Evolutionary conservation across 2,113 vertebrate species (phyloP).

Genomic region (Rhabdornis inornatus): DNA sequence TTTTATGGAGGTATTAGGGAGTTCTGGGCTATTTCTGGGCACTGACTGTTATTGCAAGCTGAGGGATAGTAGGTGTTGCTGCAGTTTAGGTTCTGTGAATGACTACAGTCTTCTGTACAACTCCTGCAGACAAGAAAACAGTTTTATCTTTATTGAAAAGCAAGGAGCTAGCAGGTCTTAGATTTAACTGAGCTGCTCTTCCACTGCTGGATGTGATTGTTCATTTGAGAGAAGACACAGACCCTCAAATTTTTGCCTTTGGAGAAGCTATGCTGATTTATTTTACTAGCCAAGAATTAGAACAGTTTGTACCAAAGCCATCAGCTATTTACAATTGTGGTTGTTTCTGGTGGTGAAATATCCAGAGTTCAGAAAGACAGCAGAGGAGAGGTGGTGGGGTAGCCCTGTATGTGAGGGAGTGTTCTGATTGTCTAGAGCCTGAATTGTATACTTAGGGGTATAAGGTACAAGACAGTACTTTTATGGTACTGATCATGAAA

Average conservation of each 20-base stretch:
- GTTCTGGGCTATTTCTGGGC: neutral
- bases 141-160: neutral
- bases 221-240: neutral
- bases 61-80: neutral
- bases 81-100: neutral
- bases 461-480: neutral
- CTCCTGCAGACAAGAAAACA: neutral
- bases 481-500: neutral
- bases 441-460: neutral
- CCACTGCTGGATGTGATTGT: rapidly evolving
- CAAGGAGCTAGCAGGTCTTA: neutral
- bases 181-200: neutral
- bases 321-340: neutral
- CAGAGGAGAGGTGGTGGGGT: neutral
- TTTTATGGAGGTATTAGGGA: neutral
- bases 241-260: neutral
- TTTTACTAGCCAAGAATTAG: neutral
- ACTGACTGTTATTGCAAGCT: neutral
- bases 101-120: neutral
- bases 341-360: neutral
- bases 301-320: neutral
- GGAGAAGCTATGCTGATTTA: neutral
- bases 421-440: neutral
- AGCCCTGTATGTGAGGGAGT: neutral
- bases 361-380: neutral